Evolutionary conservation across 2,113 vertebrate species (phyloP).

Genomic region (Oryzias woworae): DNA sequence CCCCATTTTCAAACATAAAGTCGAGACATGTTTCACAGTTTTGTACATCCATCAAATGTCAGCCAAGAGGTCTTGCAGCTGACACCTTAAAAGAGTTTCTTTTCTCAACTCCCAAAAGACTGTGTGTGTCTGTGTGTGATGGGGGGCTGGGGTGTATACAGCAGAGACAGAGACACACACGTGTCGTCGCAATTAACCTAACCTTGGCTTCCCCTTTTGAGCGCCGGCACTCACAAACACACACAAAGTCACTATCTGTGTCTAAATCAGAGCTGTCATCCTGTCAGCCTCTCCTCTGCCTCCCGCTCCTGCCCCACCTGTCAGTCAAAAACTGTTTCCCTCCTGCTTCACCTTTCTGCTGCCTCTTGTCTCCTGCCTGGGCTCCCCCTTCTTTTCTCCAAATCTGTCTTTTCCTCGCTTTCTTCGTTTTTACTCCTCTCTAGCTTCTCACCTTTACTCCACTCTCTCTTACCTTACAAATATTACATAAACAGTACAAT

Average conservation of each 20-base stretch:
- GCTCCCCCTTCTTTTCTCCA: slow-evolving; percentile 34
- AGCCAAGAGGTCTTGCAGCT: slow-evolving; percentile 19
- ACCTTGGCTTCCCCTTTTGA: slow-evolving; percentile 69
- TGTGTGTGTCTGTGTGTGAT: slow-evolving; percentile 17
- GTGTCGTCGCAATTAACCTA: slow-evolving; percentile 72
- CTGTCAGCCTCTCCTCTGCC: slow-evolving; percentile 63
- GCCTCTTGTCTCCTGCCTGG: slow-evolving; percentile 39
- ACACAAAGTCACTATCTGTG: slow-evolving; percentile 51
- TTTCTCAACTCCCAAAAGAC: slow-evolving; percentile 22
- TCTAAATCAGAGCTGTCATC: slow-evolving; percentile 75
- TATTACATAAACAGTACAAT: too few relatives aligned
- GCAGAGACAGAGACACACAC: slow-evolving; percentile 49
- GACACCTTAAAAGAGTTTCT: slow-evolving; percentile 26
- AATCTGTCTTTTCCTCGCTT: slow-evolving; percentile 4
- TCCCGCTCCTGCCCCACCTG: slow-evolving; percentile 54
- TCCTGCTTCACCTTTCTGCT: slow-evolving; percentile 50
- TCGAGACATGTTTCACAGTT: slow-evolving; percentile 16
- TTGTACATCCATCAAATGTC: slow-evolving; percentile 37
- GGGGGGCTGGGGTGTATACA: slow-evolving; percentile 19
- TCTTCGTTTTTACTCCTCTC: slow-evolving; percentile 2
- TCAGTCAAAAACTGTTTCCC: slow-evolving; percentile 69
- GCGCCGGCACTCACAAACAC: slow-evolving; percentile 31
- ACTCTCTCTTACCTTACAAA: neutral
- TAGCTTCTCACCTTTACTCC: slow-evolving; percentile 4
- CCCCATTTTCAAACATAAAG: slow-evolving; percentile 13